Base-by-base conservation (phyloP, 2,113 vertebrate genomes). In the Sorex araneus region DNA sequence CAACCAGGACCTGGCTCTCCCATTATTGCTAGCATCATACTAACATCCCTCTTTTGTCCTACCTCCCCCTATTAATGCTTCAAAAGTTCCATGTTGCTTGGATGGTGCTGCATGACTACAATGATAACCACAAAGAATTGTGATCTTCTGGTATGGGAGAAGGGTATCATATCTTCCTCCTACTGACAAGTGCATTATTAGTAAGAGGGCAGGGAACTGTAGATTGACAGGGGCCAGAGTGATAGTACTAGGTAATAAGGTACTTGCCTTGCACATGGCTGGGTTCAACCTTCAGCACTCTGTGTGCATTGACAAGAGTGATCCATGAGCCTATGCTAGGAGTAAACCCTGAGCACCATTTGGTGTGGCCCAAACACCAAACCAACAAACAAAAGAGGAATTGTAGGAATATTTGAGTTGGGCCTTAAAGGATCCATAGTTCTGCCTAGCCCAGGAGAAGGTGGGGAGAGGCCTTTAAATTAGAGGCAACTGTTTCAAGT, bases 1-100 rank as follows among this genome's bases (percentile, higher is more conserved):
- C 25, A 40, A 6, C 18, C 34, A 1, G 0, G n/a, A 71, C 50
- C 64, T 8, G 27, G 11, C 1, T 63, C 34, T 50, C 45, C 84
- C 28, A 3, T 23, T 13, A 28, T 0, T 47, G 23, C 67, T 69
- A 34, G 32, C 63, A 27, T 1, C 1, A 0, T 43, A 7, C 0
- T 27, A 64, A 28, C 21, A 2, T 1, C 21, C 11, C 18, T n/a
- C 3, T 13, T n/a, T 2, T 30, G 13, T 15, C 8, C 3, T 18
- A 27, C 36, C 23, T 8, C 27, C 60, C 21, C 63, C 15, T 47
- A 10, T 0, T 2, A 54, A 9, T 7, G 34, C 30, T 45, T 82
- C 6, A 74, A 27, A 45, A 32, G n/a, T 60, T 63, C 32, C 25
- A 12, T 16, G 16, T 28, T 43, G 8, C 36, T 32, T n/a, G 16